Base-by-base conservation (phyloP, 2,888 invertebrate species). In the Drymonia ruficornis region DNA sequence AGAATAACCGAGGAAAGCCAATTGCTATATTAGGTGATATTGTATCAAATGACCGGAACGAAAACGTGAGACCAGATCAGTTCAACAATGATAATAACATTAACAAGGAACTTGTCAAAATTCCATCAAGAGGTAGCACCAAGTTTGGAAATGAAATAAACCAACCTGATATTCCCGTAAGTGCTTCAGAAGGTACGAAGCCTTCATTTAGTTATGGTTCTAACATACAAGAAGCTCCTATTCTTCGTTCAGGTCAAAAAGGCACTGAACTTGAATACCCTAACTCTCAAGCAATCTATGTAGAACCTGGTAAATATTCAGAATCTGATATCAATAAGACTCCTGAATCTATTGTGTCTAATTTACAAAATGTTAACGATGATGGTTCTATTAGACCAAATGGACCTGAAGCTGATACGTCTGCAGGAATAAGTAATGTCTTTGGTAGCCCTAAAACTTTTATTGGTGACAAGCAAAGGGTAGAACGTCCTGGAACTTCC, bases 1-100 rank as follows among this genome's bases (percentile, higher is more conserved):
- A 52, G 34, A 15, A 49, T 18, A 36, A 15, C 31, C 0, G 18
- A n/a, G 13, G 56, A 15, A 68, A 54, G 52, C 62, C 71, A n/a
- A 52, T 56, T 0, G 7, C 40, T 38, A 58, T 56, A 19, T 44
- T 63, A 28, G 55, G 46, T 11, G 57, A 60, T 0, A 13, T 19
- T 43, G 15, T 18, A 18, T 19, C 43, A 18, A 19, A 2, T 2
- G 36, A 54, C 15, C 55, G 56, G 15, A 11, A 55, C 19, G 43
- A 53, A 31, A 11, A 1, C 8, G 1, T 4, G 11, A 6, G 9
- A 15, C 5, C 31, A 0, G 7, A 50, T 42, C 46, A 51, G 7
- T 38, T 52, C 1, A 23, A n/a, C 4, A 44, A 52, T 8, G 38
- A 50, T 0, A 1, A 45, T 11, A 31, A 40, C 12, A n/a, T 36